A percentile compares a stretch with the other conserved stretches of the same genome.
phyloP scores from a whole-genome alignment of 2,888 invertebrate species.

The Apamea anceps region DNA sequence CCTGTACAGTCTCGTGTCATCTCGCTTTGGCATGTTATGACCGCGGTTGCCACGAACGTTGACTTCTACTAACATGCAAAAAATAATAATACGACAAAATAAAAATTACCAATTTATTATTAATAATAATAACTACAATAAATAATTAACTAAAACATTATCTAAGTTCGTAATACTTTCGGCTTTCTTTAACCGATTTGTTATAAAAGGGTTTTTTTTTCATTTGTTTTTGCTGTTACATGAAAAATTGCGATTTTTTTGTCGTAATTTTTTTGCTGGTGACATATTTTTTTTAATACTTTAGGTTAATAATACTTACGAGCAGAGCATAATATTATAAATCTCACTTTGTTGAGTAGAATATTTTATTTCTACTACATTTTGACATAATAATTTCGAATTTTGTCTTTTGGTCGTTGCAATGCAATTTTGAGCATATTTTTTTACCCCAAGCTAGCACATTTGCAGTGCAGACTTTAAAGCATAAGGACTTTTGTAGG shows the following conservation, averaged over 20 bases:
- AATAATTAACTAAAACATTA: slow-evolving; percentile 31
- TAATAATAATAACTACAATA: slow-evolving; percentile 34
- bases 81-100: slow-evolving; percentile 33
- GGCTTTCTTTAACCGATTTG: background rate
- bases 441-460: background rate
- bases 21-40: background rate
- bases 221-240: background rate
- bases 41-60: background rate
- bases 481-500: background rate
- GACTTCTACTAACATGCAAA: background rate
- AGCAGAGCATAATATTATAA: slow-evolving; percentile 26
- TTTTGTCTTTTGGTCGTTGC: background rate
- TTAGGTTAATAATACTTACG: background rate
- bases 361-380: background rate
- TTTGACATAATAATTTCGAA: slow-evolving; percentile 31
- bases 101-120: slow-evolving; percentile 51
- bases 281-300: background rate
- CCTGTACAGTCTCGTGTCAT: background rate
- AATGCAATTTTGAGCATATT: slow-evolving; percentile 26
- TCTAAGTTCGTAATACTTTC: slow-evolving; percentile 18
- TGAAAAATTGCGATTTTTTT: background rate
- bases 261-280: background rate
- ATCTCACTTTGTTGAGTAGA: background rate
- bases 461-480: background rate
- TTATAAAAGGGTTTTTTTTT: slow-evolving; percentile 7